These are phyloP conservation scores for Lottia scabra DNA, from an alignment of 2,888 invertebrate species.

Conservation along the genomic window DNA sequence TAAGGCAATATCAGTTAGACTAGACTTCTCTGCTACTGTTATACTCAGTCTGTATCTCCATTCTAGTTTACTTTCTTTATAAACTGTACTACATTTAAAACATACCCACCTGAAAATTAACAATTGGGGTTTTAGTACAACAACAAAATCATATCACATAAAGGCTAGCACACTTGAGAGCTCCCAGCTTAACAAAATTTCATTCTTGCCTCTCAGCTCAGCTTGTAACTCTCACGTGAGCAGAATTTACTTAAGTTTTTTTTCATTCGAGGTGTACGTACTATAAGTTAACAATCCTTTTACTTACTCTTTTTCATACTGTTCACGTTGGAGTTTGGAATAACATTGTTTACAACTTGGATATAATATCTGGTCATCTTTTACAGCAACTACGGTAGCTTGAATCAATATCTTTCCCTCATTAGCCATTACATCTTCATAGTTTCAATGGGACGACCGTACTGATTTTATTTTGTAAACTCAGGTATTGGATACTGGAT, in stretches of 20 bases:
- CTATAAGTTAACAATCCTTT: too few species aligned
- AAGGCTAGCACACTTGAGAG: too few species aligned
- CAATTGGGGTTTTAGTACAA: too few species aligned
- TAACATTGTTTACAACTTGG: constrained; percentile 35
- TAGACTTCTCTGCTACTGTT: constrained; percentile 24
- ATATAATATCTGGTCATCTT: constrained; percentile 29
- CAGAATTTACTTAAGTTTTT: too few species aligned
- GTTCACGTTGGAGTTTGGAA: constrained; percentile 28
- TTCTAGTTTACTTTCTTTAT: constrained; percentile 11
- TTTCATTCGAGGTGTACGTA: too few species aligned
- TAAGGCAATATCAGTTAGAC: constrained; percentile 23
- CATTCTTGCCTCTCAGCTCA: too few species aligned
- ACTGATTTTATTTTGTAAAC: too few species aligned
- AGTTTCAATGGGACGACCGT: too few species aligned
- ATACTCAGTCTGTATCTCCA: constrained; percentile 33
- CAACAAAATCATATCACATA: too few species aligned
- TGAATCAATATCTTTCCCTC: constrained; percentile 24
- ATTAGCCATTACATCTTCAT: background rate
- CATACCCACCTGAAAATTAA: constrained; percentile 31
- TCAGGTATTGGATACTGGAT: too few species aligned
- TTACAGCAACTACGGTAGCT: constrained; percentile 31
- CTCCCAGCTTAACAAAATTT: too few species aligned
- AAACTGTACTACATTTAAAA: constrained; percentile 26
- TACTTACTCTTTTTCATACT: constrained; percentile 4
- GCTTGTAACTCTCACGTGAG: too few species aligned